Evolutionary conservation across 2,888 invertebrate genomes (phyloP), one percentile per base, ranked within the genome.

Genomic region (Drosophila silvestris): DNA sequence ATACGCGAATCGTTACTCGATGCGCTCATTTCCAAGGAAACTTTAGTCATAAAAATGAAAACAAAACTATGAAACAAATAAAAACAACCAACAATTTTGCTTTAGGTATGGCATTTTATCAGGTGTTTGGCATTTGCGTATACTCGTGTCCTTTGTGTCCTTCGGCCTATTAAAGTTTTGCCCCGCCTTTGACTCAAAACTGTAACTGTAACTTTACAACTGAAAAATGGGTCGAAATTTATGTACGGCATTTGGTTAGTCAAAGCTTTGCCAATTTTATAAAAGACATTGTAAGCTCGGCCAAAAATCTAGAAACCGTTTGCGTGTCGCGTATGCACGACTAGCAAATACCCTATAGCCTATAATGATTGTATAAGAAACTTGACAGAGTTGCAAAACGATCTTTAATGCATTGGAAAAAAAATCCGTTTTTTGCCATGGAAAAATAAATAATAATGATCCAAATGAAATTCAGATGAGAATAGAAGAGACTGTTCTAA

Each of bases 1-100:
- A 79, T 83, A 81, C 52, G 60, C 63, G 64, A 74, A 74, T 79
- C 73, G 81, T 80, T 77, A 77, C 74, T 79, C 70, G 79, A 79
- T 80, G 79, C 74, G 77, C 79, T 59, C 73, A 87, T 86, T 87
- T 85, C 87, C 84, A 86, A 87, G 85, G 85, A 87, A 86, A 86
- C 85, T 87, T 86, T 66, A 51, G 61, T 75, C 82, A 82, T 86
- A 83, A 85, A 85, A 83, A 77, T 16, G 39, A 71, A 37, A n/a
- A 22, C n/a, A 53, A 33, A 53, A 26, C 47, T 54, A 33, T 7
- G 26, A 26, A 37, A 35, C 56, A 70, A 67, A 79, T 76, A 57
- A 62, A 71, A 71, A 66, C 73, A 71, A 66, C 56, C 74, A 39
- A 62, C 14, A 39, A 54, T 44, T 65, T 47, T 26, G 44, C 39